Percentiles rank a stretch among this genome's conserved stretches.
phyloP scores from a whole-genome alignment of 2,797 vertebrate genomes.

The Caiman crocodilus region DNA sequence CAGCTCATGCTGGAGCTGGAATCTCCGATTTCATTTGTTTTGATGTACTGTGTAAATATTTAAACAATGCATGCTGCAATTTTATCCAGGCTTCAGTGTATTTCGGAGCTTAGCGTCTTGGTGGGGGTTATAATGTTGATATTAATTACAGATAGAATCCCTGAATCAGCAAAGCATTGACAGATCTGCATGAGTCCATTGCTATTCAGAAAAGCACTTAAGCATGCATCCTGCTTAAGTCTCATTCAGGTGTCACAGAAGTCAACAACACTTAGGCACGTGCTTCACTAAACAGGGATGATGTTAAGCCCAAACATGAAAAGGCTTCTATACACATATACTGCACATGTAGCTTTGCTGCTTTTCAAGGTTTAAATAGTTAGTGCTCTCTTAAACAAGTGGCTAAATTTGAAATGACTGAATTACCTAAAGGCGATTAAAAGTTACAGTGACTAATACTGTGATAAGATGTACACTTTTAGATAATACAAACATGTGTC shows the following conservation, averaged over 20 bases:
- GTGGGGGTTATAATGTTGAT: conserved; percentile 55
- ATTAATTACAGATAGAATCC: conserved; percentile 54
- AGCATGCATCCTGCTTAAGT: not conserved
- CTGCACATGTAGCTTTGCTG: not conserved
- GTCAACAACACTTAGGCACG: not conserved
- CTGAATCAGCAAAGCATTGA: conserved; percentile 52
- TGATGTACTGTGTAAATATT: conserved; percentile 77
- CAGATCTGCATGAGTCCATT: not conserved
- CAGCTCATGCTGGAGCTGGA: conserved; percentile 69
- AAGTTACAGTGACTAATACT: not conserved
- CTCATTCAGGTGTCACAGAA: not conserved
- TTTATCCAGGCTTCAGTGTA: conserved; percentile 64
- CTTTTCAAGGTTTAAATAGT: not conserved
- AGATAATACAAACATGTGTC: not conserved
- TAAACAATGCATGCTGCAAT: conserved; percentile 73
- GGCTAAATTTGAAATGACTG: not conserved
- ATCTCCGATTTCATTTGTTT: conserved; percentile 76
- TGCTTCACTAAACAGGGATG: not conserved
- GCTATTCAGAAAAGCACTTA: not conserved
- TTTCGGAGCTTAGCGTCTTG: conserved; percentile 59
- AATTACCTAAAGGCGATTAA: not conserved
- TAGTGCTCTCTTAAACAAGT: not conserved
- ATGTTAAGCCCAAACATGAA: not conserved
- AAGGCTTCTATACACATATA: not conserved
- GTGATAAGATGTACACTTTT: not conserved